Conservation (phyloP, 2,797 vertebrate species). For the Nannoperca australis region DNA sequence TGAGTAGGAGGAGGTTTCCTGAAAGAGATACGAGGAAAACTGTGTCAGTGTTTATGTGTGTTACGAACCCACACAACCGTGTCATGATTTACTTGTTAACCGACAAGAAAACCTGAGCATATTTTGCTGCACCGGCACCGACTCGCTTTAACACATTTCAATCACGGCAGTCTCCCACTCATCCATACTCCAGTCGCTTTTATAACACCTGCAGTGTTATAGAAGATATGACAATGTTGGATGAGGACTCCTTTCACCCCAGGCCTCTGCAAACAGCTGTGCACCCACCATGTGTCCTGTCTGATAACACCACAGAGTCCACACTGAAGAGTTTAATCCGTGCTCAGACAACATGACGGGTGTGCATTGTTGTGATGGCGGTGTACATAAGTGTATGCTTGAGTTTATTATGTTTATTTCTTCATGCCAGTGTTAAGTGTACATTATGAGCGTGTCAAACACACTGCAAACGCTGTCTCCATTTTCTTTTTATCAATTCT, state of each 20-base stretch:
- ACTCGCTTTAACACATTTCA: conserved; percentile 68
- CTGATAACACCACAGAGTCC: conserved; percentile 32
- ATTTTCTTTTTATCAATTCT: conserved; percentile 5
- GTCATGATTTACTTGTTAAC: conserved; percentile 48
- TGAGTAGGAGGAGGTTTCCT: conserved; percentile 63
- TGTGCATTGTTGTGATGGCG: not conserved
- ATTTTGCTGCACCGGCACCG: conserved; percentile 37
- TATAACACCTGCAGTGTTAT: conserved; percentile 53
- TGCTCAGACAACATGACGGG: conserved; percentile 23
- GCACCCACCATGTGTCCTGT: conserved; percentile 31
- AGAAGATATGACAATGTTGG: conserved; percentile 42
- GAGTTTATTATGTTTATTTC: conserved; percentile 9
- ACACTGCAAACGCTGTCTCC: not conserved
- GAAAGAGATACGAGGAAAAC: conserved; percentile 63
- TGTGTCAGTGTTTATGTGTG: conserved; percentile 56
- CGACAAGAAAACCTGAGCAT: conserved; percentile 30
- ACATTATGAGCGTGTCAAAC: not conserved
- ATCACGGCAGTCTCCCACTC: conserved; percentile 63
- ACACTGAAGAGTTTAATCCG: conserved; percentile 5
- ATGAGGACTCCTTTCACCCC: conserved; percentile 31
- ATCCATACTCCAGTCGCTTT: conserved; percentile 67
- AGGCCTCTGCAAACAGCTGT: conserved; percentile 28
- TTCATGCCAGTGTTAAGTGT: conserved; percentile 19
- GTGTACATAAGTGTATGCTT: conserved; percentile 4
- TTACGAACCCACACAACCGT: conserved; percentile 28